These are phyloP conservation scores for Drosophila bocki DNA, from an alignment of 1,140 invertebrate species.

Conservation along the genomic window DNA sequence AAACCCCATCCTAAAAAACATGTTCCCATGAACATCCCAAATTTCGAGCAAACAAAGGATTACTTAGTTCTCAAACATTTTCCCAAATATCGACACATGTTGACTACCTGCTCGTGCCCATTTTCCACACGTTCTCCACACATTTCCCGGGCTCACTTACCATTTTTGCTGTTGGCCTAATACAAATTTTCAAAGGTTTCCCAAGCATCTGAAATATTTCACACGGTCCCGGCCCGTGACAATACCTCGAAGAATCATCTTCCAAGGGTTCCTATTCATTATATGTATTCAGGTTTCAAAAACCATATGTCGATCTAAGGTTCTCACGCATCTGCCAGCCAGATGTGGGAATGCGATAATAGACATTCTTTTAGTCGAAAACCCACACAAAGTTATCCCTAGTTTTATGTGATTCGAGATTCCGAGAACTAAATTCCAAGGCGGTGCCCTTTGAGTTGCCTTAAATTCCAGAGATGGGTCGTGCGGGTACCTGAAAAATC, in stretches of 20 bases:
- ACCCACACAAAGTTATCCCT: constrained; percentile 16
- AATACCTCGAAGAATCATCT: constrained; percentile 3
- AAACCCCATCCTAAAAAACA: not conserved
- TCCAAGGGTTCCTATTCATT: constrained; percentile 6
- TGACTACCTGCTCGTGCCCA: constrained; percentile 33
- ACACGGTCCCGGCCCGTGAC: constrained; percentile 42
- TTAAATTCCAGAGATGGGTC: constrained; percentile 12
- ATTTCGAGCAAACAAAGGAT: constrained; percentile 22
- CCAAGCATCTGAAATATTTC: constrained; percentile 41
- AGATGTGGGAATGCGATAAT: constrained; percentile 27
- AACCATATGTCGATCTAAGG: constrained; percentile 21
- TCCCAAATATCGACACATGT: constrained; percentile 2
- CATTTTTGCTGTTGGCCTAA: constrained; percentile 1
- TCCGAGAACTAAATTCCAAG: constrained; percentile 21
- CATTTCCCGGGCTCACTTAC: not conserved
- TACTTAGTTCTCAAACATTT: constrained; percentile 19
- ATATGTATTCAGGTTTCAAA: not conserved
- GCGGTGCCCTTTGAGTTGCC: constrained; percentile 37
- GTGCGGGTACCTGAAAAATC: constrained; percentile 32
- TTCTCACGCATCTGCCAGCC: constrained; percentile 44
- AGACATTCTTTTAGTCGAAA: constrained; percentile 16
- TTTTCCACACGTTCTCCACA: too few relatives aligned
- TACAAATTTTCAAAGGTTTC: constrained; percentile 23
- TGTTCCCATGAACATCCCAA: constrained; percentile 4
- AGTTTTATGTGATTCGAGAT: constrained; percentile 26